Percentiles rank a stretch among this genome's conserved stretches.
Evolutionary conservation across 2,797 vertebrate genomes (phyloP).

Genomic region (Cryptoblepharus egeriae): DNA sequence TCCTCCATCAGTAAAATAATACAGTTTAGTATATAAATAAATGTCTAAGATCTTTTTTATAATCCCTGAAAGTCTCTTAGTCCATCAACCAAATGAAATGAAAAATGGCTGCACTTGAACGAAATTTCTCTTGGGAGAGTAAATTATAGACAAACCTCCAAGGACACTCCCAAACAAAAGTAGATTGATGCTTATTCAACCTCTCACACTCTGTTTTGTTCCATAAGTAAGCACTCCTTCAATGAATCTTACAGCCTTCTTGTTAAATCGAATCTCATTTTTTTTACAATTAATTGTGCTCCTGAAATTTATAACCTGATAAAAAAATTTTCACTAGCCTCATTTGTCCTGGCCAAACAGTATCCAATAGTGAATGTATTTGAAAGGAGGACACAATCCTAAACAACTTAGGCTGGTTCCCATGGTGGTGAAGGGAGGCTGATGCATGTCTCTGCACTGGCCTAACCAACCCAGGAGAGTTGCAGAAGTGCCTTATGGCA

Average conservation of each 20-base stretch:
- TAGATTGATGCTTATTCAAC: conserved; percentile 70
- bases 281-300: conserved; percentile 73
- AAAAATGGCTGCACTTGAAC: conserved; percentile 74
- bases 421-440: too few species aligned
- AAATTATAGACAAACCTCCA: conserved; percentile 74
- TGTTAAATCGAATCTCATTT: conserved; percentile 74
- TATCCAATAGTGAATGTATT: conserved; percentile 62
- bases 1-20: conserved; percentile 68
- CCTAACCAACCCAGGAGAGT: too few species aligned
- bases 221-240: conserved; percentile 67
- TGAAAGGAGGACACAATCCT: too few species aligned
- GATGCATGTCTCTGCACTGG: too few species aligned
- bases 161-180: conserved; percentile 70
- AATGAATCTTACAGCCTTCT: conserved; percentile 72
- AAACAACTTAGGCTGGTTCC: too few species aligned
- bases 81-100: conserved; percentile 73
- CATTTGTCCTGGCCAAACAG: conserved; percentile 69
- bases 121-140: conserved; percentile 76
- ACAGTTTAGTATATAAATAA: conserved; percentile 67
- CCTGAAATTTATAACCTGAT: conserved; percentile 74
- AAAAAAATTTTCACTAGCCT: conserved; percentile 65
- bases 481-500: too few species aligned
- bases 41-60: conserved; percentile 50
- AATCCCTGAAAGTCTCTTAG: conserved; percentile 52
- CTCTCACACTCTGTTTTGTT: conserved; percentile 67